phyloP scores from a whole-genome alignment of 2,888 invertebrate genomes.

The Tetranychus piercei region DNA sequence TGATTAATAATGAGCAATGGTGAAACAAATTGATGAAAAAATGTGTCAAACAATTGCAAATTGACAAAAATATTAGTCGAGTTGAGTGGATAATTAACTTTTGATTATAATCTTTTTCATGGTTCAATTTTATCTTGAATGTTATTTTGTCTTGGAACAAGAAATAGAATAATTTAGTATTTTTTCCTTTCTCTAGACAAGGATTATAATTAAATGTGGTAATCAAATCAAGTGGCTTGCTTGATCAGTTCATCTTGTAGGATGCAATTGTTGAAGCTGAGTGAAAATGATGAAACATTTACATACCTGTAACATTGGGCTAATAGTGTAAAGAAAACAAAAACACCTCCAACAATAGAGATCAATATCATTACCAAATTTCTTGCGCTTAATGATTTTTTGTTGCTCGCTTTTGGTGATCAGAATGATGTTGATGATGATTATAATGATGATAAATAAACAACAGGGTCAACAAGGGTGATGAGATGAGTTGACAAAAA shows the following conservation, averaged over 20 bases:
- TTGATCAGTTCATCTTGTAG: no score
- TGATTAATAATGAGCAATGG: neutral
- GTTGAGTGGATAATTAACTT: neutral
- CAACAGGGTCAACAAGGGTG: neutral
- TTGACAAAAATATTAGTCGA: neutral
- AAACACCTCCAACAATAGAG: constrained; percentile 97
- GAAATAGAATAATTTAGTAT: no score
- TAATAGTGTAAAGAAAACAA: constrained; percentile 94
- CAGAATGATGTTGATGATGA: neutral
- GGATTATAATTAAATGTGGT: no score
- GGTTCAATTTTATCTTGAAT: neutral
- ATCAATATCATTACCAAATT: constrained; percentile 87
- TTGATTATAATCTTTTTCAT: neutral
- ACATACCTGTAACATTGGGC: constrained; percentile 82
- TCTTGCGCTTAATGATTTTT: constrained; percentile 68
- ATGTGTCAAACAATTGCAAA: neutral
- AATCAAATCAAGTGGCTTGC: no score
- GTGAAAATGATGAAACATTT: neutral
- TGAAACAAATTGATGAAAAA: neutral
- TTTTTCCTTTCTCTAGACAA: no score
- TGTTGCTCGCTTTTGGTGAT: constrained; percentile 40
- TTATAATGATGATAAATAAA: neutral
- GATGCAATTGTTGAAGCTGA: no score
- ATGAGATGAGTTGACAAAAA: neutral
- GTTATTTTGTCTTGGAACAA: no score